These are phyloP conservation scores for Rynchops niger DNA, from an alignment of 2,113 vertebrate species.

Conservation along the genomic window DNA sequence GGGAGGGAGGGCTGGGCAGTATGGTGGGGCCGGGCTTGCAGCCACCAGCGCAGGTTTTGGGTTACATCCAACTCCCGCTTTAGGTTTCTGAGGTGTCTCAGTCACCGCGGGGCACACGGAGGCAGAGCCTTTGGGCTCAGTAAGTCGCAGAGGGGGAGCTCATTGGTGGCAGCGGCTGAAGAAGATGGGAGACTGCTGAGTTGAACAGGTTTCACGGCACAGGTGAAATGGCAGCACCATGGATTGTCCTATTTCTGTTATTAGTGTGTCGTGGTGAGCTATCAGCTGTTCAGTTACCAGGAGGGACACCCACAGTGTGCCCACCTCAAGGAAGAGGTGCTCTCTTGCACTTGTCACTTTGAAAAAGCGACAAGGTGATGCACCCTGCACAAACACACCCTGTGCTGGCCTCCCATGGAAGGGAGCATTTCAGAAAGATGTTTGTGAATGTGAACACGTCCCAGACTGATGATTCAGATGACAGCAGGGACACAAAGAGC, in stretches of 20 bases:
- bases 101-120: rapidly evolving
- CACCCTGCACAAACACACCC: neutral
- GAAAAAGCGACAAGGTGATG: neutral
- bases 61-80: rapidly evolving
- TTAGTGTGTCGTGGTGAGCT: neutral
- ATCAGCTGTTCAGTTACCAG: neutral
- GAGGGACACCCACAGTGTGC: neutral
- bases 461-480: neutral
- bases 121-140: neutral
- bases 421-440: neutral
- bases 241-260: neutral
- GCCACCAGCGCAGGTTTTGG: neutral
- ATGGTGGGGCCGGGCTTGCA: neutral
- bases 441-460: neutral
- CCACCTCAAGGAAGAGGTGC: rapidly evolving
- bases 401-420: rapidly evolving
- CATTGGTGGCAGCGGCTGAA: neutral
- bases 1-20: no score
- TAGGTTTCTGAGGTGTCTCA: no score
- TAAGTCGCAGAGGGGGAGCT: neutral
- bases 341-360: neutral
- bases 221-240: rapidly evolving
- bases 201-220: neutral
- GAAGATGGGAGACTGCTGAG: rapidly evolving
- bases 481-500: neutral